Percentiles rank a stretch among this genome's conserved stretches.
phyloP scores from a whole-genome alignment of 35 echinoderm and acorn worm genomes.

The Heliocidaris erythrogramma region DNA sequence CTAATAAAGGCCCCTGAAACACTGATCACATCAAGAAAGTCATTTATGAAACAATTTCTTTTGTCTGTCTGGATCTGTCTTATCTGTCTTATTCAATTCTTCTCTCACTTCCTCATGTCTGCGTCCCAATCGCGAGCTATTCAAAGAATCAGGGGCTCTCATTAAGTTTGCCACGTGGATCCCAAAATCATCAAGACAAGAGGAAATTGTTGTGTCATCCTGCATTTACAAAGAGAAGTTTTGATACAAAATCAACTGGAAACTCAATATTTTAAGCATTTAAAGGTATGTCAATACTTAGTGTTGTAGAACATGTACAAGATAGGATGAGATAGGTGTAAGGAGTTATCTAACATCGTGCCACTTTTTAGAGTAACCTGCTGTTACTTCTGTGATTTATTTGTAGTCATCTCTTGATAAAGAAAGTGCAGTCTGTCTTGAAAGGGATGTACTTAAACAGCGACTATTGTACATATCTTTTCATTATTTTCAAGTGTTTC shows the following conservation, averaged over 20 bases:
- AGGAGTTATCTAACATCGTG: no score
- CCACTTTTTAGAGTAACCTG: no score
- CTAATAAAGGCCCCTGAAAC: background rate
- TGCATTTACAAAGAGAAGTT: background rate
- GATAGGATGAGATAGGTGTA: background rate
- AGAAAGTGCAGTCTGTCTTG: background rate
- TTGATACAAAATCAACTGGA: background rate
- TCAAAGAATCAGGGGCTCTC: background rate
- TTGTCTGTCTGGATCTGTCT: slow-evolving; percentile 8
- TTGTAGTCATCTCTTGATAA: background rate
- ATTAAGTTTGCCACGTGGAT: background rate
- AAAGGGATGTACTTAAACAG: background rate
- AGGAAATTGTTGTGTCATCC: slow-evolving; percentile 15
- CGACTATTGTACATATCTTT: background rate
- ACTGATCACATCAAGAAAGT: background rate
- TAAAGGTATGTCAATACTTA: background rate
- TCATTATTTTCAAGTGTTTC: background rate
- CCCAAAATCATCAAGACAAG: background rate
- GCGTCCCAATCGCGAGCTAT: background rate
- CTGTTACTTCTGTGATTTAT: no score
- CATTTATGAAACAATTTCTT: background rate
- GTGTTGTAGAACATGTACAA: background rate
- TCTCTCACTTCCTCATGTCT: background rate
- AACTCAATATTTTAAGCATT: background rate
- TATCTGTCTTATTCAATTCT: background rate